Conservation (phyloP, 2,888 invertebrate species). For the Trichopria drosophilae region DNA sequence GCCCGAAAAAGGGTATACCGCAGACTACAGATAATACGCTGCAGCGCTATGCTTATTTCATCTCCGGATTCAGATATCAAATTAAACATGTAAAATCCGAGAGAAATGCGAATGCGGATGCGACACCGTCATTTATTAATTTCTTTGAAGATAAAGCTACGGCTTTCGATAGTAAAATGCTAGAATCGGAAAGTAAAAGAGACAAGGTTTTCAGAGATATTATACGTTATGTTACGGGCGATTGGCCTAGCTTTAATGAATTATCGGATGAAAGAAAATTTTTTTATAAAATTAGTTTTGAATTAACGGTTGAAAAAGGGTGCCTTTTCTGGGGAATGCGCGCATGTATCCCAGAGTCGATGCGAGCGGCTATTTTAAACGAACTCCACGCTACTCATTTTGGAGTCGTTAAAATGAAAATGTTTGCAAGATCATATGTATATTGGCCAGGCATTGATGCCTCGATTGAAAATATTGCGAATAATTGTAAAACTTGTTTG, state of each 20-base stretch:
- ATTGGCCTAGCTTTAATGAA: conserved; percentile 11
- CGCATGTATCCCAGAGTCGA: conserved; percentile 15
- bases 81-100: conserved; percentile 25
- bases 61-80: conserved; percentile 19
- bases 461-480: conserved; percentile 29
- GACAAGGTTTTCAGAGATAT: conserved; percentile 2
- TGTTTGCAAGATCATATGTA: conserved; percentile 29
- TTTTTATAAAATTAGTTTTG: conserved; percentile 18
- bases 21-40: conserved; percentile 38
- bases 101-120: conserved; percentile 22
- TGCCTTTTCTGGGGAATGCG: conserved; percentile 25
- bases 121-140: conserved; percentile 6
- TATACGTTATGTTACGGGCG: conserved; percentile 8
- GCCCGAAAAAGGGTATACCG: conserved; percentile 32
- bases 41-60: conserved; percentile 39
- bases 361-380: conserved; percentile 11
- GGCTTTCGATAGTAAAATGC: conserved; percentile 14
- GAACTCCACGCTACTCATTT: conserved; percentile 31
- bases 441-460: conserved; percentile 30
- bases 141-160: conserved; percentile 14
- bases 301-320: conserved; percentile 20
- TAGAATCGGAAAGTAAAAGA: conserved; percentile 15
- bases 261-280: conserved; percentile 35
- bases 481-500: conserved; percentile 27
- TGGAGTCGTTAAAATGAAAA: conserved; percentile 33